Conservation (phyloP, 2,888 invertebrate species). For the Callyntrura sp. region DNA sequence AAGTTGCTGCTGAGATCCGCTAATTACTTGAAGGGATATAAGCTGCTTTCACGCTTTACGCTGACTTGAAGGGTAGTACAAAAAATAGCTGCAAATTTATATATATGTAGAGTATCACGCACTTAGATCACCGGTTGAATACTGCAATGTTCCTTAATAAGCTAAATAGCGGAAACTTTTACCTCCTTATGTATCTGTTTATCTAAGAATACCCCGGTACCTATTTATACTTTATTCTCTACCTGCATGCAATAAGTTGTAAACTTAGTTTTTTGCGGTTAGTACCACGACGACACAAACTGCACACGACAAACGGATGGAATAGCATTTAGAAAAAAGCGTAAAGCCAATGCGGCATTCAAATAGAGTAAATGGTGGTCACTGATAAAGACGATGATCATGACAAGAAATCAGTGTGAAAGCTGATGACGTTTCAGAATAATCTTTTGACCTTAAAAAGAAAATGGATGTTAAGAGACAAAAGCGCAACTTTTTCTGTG, state of each 20-base stretch:
- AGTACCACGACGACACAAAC: not conserved
- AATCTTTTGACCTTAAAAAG: constrained; percentile 77
- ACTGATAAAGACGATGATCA: constrained; percentile 43
- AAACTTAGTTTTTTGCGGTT: not conserved
- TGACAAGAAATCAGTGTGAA: constrained; percentile 67
- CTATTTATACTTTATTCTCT: not conserved
- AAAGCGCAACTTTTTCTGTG: not conserved
- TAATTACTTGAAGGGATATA: constrained; percentile 56
- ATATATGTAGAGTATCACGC: not conserved
- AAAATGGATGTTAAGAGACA: constrained; percentile 73
- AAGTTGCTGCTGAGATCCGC: constrained; percentile 8
- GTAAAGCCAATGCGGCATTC: constrained; percentile 33
- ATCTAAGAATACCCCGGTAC: constrained; percentile 17
- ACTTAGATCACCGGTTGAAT: not conserved
- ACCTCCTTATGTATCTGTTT: constrained; percentile 19
- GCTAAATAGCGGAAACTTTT: constrained; percentile 33
- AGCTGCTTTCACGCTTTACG: constrained; percentile 52
- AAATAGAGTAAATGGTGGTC: constrained; percentile 58
- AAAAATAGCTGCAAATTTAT: not conserved
- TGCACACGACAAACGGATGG: constrained; percentile 1
- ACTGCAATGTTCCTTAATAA: constrained; percentile 5
- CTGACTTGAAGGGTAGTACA: not conserved
- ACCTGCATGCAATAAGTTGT: not conserved
- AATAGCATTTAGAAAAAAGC: constrained; percentile 14
- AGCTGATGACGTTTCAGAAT: constrained; percentile 53